Evolutionary conservation across 2,113 vertebrate genomes (phyloP), one percentile per base, ranked within the genome.

Genomic region (Origma solitaria): DNA sequence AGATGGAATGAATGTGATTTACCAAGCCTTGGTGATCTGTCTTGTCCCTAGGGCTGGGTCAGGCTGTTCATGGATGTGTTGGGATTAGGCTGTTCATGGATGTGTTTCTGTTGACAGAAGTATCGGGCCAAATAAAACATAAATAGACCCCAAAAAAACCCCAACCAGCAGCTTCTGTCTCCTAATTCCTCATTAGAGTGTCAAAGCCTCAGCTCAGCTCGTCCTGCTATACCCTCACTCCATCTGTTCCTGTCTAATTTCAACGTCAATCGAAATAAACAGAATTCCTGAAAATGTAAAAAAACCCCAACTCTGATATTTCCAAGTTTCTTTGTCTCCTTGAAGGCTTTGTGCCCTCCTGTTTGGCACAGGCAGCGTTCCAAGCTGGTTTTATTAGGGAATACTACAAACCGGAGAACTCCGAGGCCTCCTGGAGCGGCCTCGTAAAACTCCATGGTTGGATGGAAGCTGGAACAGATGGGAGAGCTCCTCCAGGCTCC

Each of bases 401-500:
- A 80, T 53, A 75, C 89, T 91, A 96, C 95, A 97, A 96, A 97
- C 68, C 71, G 35, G 94, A 95, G 96, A 97, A 95, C 95, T 78
- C 91, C 6, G 82, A 91, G 79, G 77, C 82, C 96, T 97, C 97
- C 97, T 96, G 61, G 96, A 89, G 97, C 95, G 96, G 85, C 70
- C 95, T 96, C 37, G 35, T 95, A 78, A 91, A 97, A 86, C 92
- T 92, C 96, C 94, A 90, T 38, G 97, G 94, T 91, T 97, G 96
- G 97, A 65, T 94, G 96, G 94, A 81, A 96, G 96, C 60, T 49
- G 94, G 97, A 98, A 94, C 97, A 98, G 98, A 98, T 97, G 97
- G 96, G 86, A 70, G 70, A 97, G 96, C 92, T 97, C 94, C 92
- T 93, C 96, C 96, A 91, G 88, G 95, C 65, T 82, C 96, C 50